These are phyloP conservation scores for Ranitomeya imitator DNA, from an alignment of 2,113 vertebrate species.

Conservation along the genomic window DNA sequence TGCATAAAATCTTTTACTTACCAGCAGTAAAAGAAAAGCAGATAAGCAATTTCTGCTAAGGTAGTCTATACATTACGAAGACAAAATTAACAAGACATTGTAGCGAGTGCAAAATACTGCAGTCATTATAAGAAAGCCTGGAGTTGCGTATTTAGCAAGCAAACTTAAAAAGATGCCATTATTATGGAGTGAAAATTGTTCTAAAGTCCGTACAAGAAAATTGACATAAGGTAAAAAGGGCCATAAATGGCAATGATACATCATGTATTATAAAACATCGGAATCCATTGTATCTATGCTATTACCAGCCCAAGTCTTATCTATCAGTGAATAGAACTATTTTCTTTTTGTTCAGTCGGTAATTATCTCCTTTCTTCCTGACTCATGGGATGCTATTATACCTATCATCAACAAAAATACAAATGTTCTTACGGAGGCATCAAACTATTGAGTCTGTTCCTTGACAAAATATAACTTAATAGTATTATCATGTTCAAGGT, in stretches of 20 bases:
- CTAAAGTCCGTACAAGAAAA: neutral
- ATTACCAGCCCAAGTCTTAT: neutral
- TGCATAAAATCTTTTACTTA: neutral
- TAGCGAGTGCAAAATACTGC: neutral
- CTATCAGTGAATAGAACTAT: constrained; percentile 5
- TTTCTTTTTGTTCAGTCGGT: neutral
- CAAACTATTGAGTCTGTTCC: neutral
- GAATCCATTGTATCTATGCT: neutral
- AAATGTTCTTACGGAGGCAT: constrained; percentile 7
- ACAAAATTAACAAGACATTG: neutral
- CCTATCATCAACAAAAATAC: constrained; percentile 3
- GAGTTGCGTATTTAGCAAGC: neutral
- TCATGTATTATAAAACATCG: neutral
- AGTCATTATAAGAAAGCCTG: neutral
- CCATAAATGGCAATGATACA: neutral
- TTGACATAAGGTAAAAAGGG: neutral
- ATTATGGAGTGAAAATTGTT: neutral
- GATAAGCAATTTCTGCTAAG: neutral
- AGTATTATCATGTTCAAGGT: constrained; percentile 23
- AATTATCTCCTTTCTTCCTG: neutral
- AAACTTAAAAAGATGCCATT: neutral
- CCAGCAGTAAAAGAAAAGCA: neutral
- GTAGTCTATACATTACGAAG: neutral
- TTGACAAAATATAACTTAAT: constrained; percentile 49
- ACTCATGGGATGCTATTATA: constrained; percentile 24